phyloP scores from a whole-genome alignment of 2,888 invertebrate genomes.

The Odontocolon sp. region DNA sequence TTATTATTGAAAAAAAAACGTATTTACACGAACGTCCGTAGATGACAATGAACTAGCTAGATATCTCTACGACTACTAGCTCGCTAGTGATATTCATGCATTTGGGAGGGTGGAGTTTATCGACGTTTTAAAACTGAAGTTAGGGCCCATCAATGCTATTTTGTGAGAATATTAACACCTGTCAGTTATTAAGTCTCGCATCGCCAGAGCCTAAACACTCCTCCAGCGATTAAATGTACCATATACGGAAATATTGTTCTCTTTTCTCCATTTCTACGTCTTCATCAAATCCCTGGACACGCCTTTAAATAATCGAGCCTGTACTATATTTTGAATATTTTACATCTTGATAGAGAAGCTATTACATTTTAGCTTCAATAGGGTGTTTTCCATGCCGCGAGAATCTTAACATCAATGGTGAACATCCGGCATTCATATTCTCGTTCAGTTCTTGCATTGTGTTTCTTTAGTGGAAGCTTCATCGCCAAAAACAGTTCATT shows the following conservation, averaged over 20 bases:
- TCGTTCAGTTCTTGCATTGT: too few species aligned
- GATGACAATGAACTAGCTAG: background rate
- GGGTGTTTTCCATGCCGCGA: too few species aligned
- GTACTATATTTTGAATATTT: slow-evolving; percentile 3
- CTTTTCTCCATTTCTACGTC: background rate
- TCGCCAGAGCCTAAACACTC: too few species aligned
- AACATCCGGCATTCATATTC: too few species aligned
- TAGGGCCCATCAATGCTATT: background rate
- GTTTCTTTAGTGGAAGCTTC: too few species aligned
- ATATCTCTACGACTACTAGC: too few species aligned
- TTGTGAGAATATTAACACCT: slow-evolving; percentile 14
- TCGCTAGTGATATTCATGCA: background rate
- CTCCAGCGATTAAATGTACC: background rate
- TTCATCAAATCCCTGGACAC: background rate
- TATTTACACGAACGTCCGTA: too few species aligned
- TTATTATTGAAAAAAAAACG: too few species aligned
- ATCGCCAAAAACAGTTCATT: too few species aligned
- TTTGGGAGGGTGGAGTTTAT: background rate
- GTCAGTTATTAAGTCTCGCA: background rate
- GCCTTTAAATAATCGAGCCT: background rate
- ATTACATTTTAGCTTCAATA: too few species aligned
- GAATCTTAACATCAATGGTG: too few species aligned
- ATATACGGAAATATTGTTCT: background rate
- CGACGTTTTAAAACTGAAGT: background rate
- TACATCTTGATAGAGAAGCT: slow-evolving; percentile 16